A percentile compares a stretch with the other conserved stretches of the same genome.
phyloP scores from a whole-genome alignment of 2,113 vertebrate genomes.

The Neoarius graeffei region DNA sequence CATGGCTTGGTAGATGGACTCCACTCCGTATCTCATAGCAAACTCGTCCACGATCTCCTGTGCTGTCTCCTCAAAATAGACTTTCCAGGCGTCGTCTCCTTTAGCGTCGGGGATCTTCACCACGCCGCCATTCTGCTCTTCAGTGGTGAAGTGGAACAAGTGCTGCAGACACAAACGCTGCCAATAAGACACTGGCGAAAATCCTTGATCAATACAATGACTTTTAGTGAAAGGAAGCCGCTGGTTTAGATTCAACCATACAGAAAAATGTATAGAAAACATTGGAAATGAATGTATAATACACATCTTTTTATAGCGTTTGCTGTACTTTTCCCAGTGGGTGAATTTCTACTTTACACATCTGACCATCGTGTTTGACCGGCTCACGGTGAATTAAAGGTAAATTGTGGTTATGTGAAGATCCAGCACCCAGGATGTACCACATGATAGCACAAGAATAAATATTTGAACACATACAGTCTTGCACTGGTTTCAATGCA shows the following conservation, averaged over 20 bases:
- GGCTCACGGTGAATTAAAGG: background rate
- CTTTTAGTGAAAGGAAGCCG: background rate
- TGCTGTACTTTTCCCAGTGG: background rate
- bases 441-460: background rate
- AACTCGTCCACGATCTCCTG: constrained; percentile 98
- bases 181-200: constrained; percentile 17
- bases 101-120: constrained; percentile 96
- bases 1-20: constrained; percentile 99
- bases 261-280: background rate
- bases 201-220: background rate
- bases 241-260: background rate
- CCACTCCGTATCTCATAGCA: constrained; percentile 96
- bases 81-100: constrained; percentile 97
- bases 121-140: constrained; percentile 88
- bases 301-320: background rate
- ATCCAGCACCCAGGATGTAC: background rate
- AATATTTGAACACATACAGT: background rate
- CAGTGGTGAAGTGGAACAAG: constrained; percentile 94
- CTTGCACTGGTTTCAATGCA: background rate
- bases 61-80: constrained; percentile 94
- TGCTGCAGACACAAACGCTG: constrained; percentile 74
- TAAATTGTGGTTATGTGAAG: background rate
- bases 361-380: background rate
- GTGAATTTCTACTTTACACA: background rate
- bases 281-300: background rate